Evolutionary conservation across 2,113 vertebrate genomes (phyloP), one percentile per base, ranked within the genome.

Genomic region (Acinonyx jubatus): DNA sequence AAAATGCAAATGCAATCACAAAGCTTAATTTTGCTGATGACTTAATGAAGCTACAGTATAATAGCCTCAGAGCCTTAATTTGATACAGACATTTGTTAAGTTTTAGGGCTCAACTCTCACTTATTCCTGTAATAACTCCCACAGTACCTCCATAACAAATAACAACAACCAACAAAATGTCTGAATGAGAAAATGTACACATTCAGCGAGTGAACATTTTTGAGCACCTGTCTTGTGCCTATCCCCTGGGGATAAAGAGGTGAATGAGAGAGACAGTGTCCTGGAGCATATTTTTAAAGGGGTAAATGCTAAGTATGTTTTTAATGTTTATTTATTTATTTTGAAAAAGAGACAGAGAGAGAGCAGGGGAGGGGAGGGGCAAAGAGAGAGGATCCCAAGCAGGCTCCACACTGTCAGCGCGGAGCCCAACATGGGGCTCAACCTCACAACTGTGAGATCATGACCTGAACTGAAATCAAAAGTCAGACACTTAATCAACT

Each of bases 21-120:
- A 65, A 79, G n/a, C 23, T 82, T 95, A 89, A 87, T 85, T 76
- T 80, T 87, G 4, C 31, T 79, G 25, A 93, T 78, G 65, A 96
- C 9, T 45, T 66, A 74, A 66, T 82, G 25, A 88, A 93, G 86
- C 33, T 81, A 4, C 10, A 48, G 41, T 4, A 10, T 48, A 52
- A 68, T 48, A 71, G 65, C 41, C 48, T 80, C 38, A 25, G 31
- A 36, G 61, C 23, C 7, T 27, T 52, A 74, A 83, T 16, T 19
- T 80, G 90, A 73, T 69, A 85, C 2, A 27, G 36, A 10, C 33
- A 79, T 50, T 79, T 2, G 13, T 74, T n/a, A 11, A 38, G 15
- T 89, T 82, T 96, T 88, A 83, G 14, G 27, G 25, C 14, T 89
- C 38, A 69, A 55, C 38, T 83, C 45, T 36, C 38, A 91, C 31